Evolutionary conservation across 2,113 vertebrate species (phyloP).

Genomic region (Ia io): DNA sequence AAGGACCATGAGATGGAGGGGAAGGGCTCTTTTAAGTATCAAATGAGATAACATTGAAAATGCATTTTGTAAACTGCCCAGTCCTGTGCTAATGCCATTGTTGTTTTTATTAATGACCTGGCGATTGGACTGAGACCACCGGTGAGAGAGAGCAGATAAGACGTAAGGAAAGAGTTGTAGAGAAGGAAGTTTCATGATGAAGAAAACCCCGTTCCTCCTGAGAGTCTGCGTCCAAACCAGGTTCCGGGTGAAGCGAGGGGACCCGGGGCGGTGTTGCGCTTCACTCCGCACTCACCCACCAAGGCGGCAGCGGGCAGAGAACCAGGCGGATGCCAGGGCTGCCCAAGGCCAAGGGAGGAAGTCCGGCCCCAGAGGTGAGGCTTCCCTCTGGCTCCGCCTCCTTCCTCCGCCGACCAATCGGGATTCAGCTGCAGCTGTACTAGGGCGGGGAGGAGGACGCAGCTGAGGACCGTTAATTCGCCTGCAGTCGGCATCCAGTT

Average conservation of each 20-base stretch:
- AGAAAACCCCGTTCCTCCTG: background rate
- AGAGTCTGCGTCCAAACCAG: background rate
- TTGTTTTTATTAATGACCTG: background rate
- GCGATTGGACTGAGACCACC: background rate
- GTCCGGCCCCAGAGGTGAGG: rapidly evolving
- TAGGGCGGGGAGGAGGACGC: background rate
- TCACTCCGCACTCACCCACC: background rate
- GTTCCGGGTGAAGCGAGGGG: background rate
- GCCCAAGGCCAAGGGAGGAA: background rate
- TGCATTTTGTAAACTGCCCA: background rate
- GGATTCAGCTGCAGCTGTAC: rapidly evolving
- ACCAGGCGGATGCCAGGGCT: rapidly evolving
- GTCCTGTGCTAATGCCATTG: background rate
- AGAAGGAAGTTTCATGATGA: background rate
- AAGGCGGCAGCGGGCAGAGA: background rate
- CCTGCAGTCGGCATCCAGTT: rapidly evolving
- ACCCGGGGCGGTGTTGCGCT: background rate
- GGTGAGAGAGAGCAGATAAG: background rate
- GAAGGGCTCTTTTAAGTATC: background rate
- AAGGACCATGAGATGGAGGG: background rate
- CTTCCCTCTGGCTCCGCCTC: slow-evolving; percentile 27
- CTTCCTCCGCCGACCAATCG: background rate
- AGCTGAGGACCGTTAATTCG: background rate
- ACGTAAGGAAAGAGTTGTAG: background rate
- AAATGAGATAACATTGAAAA: background rate